These are phyloP conservation scores for Burhinus bistriatus DNA, from an alignment of 2,113 vertebrate genomes.

Conservation along the genomic window DNA sequence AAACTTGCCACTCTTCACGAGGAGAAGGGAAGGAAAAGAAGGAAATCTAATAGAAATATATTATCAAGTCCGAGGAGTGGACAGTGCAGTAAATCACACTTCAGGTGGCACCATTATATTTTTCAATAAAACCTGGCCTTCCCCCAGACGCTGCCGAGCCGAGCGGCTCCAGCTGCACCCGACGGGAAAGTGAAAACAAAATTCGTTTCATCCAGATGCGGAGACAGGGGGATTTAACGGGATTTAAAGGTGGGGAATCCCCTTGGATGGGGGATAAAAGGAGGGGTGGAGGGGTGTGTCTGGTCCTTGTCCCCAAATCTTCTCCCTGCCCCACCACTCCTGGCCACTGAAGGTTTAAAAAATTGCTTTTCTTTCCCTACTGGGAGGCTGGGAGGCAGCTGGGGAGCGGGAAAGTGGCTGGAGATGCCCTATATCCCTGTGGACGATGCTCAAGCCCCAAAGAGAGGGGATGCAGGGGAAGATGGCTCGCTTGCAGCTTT, in stretches of 20 bases:
- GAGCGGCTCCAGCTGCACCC: background rate
- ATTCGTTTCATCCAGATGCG: background rate
- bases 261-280: background rate
- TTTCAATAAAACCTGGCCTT: slow-evolving; percentile 12
- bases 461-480: background rate
- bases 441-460: background rate
- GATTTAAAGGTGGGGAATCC: background rate
- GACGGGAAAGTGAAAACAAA: background rate
- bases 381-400: background rate
- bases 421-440: background rate
- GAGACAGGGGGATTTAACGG: background rate
- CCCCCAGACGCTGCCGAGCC: background rate
- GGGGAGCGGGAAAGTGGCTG: background rate
- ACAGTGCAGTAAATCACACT: slow-evolving; percentile 15
- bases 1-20: background rate
- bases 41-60: slow-evolving; percentile 53
- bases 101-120: slow-evolving; percentile 40
- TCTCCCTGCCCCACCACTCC: background rate
- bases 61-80: slow-evolving; percentile 8
- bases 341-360: background rate
- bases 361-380: background rate
- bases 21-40: slow-evolving; percentile 7
- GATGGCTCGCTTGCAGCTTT: background rate
- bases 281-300: background rate
- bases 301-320: background rate